Percentiles rank a stretch among this genome's conserved stretches.
phyloP scores from a whole-genome alignment of 1,140 invertebrate genomes.

The Apocrypta bakeri region DNA sequence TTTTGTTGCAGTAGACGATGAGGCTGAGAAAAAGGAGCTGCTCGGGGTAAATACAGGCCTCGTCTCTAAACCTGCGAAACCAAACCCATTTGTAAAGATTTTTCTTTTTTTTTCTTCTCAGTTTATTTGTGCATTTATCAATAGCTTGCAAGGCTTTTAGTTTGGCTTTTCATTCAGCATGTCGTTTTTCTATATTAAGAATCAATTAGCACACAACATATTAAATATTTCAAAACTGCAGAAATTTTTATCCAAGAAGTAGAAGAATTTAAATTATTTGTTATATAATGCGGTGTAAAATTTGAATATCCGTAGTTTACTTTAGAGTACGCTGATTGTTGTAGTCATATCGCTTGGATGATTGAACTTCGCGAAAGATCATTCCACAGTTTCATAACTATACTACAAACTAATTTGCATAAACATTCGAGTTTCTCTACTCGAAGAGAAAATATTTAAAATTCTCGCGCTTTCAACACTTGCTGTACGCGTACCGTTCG shows the following conservation, averaged over 20 bases:
- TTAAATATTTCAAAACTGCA: not conserved
- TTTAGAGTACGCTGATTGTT: no score
- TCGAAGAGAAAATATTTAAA: not conserved
- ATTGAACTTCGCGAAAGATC: no score
- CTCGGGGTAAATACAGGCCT: constrained; percentile 74
- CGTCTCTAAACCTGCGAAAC: constrained; percentile 73
- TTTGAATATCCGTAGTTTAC: no score
- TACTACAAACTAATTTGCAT: no score
- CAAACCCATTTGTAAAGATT: constrained; percentile 74
- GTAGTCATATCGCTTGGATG: no score
- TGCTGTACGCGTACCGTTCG: not conserved
- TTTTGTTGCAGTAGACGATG: constrained; percentile 68
- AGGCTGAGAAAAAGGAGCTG: constrained; percentile 72
- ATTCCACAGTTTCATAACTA: no score
- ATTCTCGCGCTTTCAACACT: constrained; percentile 7
- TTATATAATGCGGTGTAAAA: no score
- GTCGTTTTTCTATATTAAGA: not conserved
- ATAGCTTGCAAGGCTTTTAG: constrained; percentile 56
- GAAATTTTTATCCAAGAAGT: no score
- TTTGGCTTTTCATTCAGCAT: constrained; percentile 55
- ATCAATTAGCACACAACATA: not conserved
- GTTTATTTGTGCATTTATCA: constrained; percentile 48
- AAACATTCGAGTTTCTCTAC: no score
- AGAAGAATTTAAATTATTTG: no score
- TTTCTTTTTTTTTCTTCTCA: constrained; percentile 65